A percentile compares a stretch with the other conserved stretches of the same genome.
Evolutionary conservation across 2,888 invertebrate genomes (phyloP).

Genomic region (Campoletis raptor): DNA sequence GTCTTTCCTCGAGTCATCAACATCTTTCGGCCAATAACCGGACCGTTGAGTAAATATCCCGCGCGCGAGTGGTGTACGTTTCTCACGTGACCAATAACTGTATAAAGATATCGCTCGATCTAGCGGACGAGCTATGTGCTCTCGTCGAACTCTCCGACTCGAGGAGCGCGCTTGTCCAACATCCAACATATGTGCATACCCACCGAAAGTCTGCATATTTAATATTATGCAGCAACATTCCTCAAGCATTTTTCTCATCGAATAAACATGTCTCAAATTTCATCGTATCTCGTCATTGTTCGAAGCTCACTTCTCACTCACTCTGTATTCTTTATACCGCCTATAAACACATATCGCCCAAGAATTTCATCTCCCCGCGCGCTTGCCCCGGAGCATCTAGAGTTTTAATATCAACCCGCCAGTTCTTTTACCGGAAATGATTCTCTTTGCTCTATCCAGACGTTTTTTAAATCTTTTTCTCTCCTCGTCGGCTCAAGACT

Average conservation of each 20-base stretch:
- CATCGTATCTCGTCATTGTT: too few species aligned
- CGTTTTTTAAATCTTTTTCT: slow-evolving; percentile 19
- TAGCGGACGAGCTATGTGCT: slow-evolving; percentile 25
- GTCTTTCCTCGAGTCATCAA: too few species aligned
- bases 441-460: slow-evolving; percentile 45
- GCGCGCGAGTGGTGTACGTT: neutral
- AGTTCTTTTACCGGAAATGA: slow-evolving; percentile 58
- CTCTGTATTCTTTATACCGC: too few species aligned
- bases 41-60: neutral
- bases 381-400: neutral
- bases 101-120: slow-evolving; percentile 10
- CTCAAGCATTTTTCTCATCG: neutral
- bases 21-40: slow-evolving; percentile 1
- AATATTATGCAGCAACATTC: too few species aligned
- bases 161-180: neutral
- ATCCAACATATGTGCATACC: neutral
- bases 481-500: slow-evolving; percentile 9
- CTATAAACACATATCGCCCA: neutral
- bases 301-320: neutral
- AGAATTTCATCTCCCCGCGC: slow-evolving; percentile 35
- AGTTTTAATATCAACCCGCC: slow-evolving; percentile 45
- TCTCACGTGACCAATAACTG: slow-evolving; percentile 12
- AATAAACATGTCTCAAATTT: neutral
- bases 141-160: slow-evolving; percentile 32
- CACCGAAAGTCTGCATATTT: neutral